Evolutionary conservation across 2,888 invertebrate species (phyloP).

Genomic region (Thelaira solivaga): DNA sequence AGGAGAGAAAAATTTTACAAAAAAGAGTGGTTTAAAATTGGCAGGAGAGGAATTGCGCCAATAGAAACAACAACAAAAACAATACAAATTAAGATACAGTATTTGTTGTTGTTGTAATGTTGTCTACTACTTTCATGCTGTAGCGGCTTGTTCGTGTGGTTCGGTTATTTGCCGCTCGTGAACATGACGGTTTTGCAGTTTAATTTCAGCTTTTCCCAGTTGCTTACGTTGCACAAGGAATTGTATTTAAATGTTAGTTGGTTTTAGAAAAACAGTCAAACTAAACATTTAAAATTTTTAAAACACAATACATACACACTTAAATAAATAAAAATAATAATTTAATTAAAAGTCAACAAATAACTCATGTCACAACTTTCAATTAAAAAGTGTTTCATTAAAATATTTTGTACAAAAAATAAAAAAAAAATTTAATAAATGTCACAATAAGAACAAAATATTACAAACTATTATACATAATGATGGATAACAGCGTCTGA

Average conservation of each 20-base stretch:
- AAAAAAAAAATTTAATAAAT: no score
- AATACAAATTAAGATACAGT: conserved; percentile 30
- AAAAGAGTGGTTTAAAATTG: not conserved
- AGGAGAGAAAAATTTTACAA: not conserved
- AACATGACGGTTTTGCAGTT: conserved; percentile 64
- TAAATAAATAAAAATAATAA: no score
- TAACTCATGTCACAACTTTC: no score
- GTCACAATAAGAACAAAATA: not conserved
- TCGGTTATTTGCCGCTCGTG: conserved; percentile 61
- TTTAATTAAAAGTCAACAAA: no score
- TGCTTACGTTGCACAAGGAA: conserved; percentile 64
- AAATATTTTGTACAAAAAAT: no score
- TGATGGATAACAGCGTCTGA: conserved; percentile 35
- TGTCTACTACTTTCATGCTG: conserved; percentile 34
- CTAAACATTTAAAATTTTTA: not conserved
- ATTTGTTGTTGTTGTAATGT: conserved; percentile 5
- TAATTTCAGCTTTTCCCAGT: conserved; percentile 66
- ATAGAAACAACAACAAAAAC: conserved; percentile 24
- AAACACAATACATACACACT: no score
- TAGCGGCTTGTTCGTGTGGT: conserved; percentile 35
- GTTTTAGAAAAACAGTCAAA: not conserved
- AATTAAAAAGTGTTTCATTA: no score
- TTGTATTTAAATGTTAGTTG: not conserved
- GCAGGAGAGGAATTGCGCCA: conserved; percentile 40
- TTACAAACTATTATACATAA: conserved; percentile 25